A percentile compares a stretch with the other conserved stretches of the same genome.
phyloP scores from a whole-genome alignment of 1,140 invertebrate genomes.

The Chironomus striatipennis region DNA sequence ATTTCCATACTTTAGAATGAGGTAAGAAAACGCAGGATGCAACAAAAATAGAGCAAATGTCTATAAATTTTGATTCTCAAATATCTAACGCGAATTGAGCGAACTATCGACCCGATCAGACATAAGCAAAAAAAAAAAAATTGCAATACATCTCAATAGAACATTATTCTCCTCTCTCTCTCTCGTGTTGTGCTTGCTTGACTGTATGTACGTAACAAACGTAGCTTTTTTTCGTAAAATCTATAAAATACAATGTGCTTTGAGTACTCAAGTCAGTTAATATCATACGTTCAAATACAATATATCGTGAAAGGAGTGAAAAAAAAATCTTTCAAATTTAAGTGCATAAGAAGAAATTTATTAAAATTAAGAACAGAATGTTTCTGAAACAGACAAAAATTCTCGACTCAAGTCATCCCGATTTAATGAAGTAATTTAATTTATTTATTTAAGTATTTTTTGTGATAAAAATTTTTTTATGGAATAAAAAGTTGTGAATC shows the following conservation, averaged over 20 bases:
- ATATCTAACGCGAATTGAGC: neutral
- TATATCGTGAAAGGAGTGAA: neutral
- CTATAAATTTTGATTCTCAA: no score
- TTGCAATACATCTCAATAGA: slow-evolving; percentile 5
- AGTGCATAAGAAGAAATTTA: neutral
- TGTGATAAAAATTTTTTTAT: neutral
- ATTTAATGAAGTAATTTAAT: neutral
- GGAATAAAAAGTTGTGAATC: neutral
- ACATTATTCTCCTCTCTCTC: slow-evolving; percentile 5
- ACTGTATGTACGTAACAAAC: neutral
- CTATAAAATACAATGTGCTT: neutral
- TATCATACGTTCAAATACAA: neutral
- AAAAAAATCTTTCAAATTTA: neutral
- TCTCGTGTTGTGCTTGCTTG: no score
- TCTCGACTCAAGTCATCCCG: neutral
- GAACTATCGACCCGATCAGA: neutral
- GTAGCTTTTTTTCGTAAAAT: neutral
- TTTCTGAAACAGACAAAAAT: neutral
- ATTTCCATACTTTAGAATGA: no score
- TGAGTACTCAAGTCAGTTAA: neutral
- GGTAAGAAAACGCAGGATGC: no score
- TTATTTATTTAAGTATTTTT: neutral
- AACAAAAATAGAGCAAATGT: no score
- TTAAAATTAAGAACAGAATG: neutral
- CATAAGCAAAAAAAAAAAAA: neutral